These are phyloP conservation scores for Vesta saturnalis DNA, from an alignment of 2,888 invertebrate species.

Conservation along the genomic window DNA sequence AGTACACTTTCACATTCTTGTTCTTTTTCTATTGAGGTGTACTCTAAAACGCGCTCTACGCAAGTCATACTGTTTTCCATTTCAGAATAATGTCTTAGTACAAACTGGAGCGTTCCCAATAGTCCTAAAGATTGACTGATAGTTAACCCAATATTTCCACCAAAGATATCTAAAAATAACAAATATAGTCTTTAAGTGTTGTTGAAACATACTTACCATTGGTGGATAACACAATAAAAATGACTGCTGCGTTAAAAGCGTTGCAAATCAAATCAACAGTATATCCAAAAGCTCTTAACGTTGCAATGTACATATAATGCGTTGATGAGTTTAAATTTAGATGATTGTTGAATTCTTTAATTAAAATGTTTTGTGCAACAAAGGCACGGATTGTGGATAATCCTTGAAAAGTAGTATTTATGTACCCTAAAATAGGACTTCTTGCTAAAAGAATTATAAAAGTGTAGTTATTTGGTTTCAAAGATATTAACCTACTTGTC, in stretches of 20 bases:
- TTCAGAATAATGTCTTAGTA: conserved; percentile 87
- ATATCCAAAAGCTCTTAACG: conserved; percentile 73
- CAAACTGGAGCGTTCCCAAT: conserved; percentile 74
- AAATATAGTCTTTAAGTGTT: neutral
- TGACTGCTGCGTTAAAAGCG: conserved; percentile 69
- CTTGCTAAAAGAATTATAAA: conserved; percentile 65
- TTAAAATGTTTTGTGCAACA: conserved; percentile 69
- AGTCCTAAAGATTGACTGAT: conserved; percentile 79
- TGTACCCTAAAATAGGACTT: conserved; percentile 78
- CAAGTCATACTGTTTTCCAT: conserved; percentile 83
- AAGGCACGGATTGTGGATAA: conserved; percentile 77
- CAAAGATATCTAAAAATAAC: conserved; percentile 19
- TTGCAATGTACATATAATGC: conserved; percentile 71
- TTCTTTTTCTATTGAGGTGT: conserved; percentile 62
- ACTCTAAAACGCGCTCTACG: conserved; percentile 78
- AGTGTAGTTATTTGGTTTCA: neutral
- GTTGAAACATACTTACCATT: conserved; percentile 35
- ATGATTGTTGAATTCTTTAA: conserved; percentile 68
- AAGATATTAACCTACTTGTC: conserved; percentile 63
- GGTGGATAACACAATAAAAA: conserved; percentile 49
- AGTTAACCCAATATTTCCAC: conserved; percentile 81
- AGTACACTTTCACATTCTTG: neutral
- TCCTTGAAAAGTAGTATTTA: conserved; percentile 77
- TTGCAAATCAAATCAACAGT: conserved; percentile 73
- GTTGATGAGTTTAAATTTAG: conserved; percentile 74